These are phyloP conservation scores for Siphamia tubifer DNA, from an alignment of 2,113 vertebrate species.

Conservation along the genomic window DNA sequence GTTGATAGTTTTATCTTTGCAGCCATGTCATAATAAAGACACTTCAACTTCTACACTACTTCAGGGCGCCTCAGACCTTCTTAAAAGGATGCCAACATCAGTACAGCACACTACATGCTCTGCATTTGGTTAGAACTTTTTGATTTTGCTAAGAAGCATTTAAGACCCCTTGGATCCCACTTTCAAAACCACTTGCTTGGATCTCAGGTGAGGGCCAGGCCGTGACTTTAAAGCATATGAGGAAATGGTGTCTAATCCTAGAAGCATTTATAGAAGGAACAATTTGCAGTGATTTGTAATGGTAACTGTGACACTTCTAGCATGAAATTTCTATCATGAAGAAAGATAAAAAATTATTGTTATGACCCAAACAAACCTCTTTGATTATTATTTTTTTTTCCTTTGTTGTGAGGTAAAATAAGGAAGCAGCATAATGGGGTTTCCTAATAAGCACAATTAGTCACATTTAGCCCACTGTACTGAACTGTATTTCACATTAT, in stretches of 20 bases:
- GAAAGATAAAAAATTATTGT: background rate
- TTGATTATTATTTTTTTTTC: background rate
- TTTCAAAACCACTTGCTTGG: background rate
- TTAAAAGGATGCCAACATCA: background rate
- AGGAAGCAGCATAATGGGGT: background rate
- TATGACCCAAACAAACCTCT: background rate
- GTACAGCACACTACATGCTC: background rate
- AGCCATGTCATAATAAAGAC: background rate
- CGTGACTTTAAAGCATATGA: background rate
- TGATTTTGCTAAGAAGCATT: background rate
- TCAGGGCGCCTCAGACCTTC: background rate
- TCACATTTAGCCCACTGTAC: background rate
- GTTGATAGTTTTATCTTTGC: background rate
- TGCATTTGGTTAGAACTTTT: background rate
- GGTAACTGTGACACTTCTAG: background rate
- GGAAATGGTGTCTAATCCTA: background rate
- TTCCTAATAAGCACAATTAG: too few relatives aligned
- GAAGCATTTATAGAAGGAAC: background rate
- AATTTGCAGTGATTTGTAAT: background rate
- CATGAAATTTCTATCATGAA: background rate
- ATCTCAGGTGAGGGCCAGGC: background rate
- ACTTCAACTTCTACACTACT: background rate
- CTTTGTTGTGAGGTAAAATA: background rate
- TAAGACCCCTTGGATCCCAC: background rate
- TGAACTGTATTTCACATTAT: background rate